These are phyloP conservation scores for Siphamia tubifer DNA, from an alignment of 2,113 vertebrate genomes.

Conservation along the genomic window DNA sequence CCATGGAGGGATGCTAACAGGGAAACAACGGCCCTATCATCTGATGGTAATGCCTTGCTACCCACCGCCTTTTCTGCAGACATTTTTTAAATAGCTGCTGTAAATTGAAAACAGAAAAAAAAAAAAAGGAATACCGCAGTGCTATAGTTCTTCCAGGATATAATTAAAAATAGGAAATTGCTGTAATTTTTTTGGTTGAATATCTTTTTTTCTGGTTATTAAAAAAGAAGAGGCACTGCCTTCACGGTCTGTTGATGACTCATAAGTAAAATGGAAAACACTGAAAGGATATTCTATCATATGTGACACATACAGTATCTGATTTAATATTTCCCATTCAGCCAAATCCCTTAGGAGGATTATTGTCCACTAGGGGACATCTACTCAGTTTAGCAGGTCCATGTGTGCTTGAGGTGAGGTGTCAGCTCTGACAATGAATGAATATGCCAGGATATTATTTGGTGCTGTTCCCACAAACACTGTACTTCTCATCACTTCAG, in stretches of 20 bases:
- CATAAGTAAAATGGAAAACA: slow-evolving; percentile 22
- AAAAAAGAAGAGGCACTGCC: neutral
- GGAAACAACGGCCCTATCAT: slow-evolving; percentile 10
- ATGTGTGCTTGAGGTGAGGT: slow-evolving; percentile 54
- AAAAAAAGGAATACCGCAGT: neutral
- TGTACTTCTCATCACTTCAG: neutral
- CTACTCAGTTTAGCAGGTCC: slow-evolving; percentile 68
- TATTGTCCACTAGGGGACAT: slow-evolving; percentile 72
- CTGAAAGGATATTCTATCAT: neutral
- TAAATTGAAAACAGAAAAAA: neutral
- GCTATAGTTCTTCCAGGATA: no score
- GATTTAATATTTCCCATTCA: slow-evolving; percentile 48
- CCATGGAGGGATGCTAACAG: slow-evolving; percentile 17
- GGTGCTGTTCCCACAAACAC: neutral
- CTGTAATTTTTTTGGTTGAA: neutral
- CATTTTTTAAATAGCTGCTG: neutral
- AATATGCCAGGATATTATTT: slow-evolving; percentile 14
- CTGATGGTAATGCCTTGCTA: slow-evolving; percentile 19
- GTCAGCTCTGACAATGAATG: slow-evolving; percentile 17
- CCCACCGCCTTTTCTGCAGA: neutral
- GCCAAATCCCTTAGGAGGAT: slow-evolving; percentile 85
- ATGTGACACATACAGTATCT: slow-evolving; percentile 27
- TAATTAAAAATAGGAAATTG: neutral
- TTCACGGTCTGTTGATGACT: slow-evolving; percentile 41
- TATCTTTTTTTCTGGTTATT: neutral